Evolutionary conservation across 2,888 invertebrate genomes (phyloP).

Genomic region (Dendrolimus pini): DNA sequence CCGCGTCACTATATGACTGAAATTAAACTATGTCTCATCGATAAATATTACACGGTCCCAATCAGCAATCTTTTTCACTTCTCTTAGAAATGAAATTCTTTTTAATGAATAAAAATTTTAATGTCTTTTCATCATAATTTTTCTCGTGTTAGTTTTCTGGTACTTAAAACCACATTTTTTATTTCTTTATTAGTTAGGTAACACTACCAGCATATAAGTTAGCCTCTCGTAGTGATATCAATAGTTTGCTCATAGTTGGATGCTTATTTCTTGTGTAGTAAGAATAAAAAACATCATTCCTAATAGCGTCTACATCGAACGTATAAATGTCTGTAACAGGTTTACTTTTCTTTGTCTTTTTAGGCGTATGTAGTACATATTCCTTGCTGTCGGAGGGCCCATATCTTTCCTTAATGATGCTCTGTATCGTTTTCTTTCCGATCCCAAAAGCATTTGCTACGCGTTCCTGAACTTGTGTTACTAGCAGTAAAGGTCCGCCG

Average conservation of each 20-base stretch:
- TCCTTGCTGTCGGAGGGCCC: neutral
- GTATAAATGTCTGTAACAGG: neutral
- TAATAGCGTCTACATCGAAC: neutral
- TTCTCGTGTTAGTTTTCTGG: neutral
- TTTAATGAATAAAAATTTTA: too few species aligned
- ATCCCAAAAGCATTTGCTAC: neutral
- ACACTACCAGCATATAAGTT: neutral
- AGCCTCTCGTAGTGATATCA: neutral
- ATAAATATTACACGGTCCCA: neutral
- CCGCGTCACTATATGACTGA: neutral
- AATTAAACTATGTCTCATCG: neutral
- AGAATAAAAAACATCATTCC: neutral
- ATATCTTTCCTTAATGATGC: neutral
- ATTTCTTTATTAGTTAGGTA: neutral
- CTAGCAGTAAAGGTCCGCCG: neutral
- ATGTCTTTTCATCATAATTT: neutral
- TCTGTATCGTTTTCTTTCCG: neutral
- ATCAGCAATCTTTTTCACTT: neutral
- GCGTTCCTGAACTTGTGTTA: neutral
- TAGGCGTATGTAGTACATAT: neutral
- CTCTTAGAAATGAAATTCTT: neutral
- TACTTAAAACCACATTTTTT: neutral
- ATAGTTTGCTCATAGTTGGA: neutral
- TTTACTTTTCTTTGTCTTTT: neutral
- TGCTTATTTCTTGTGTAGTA: neutral